A percentile compares a stretch with the other conserved stretches of the same genome.
Conservation (phyloP, 2,888 invertebrate species). For the Platerodrilus igneus region DNA sequence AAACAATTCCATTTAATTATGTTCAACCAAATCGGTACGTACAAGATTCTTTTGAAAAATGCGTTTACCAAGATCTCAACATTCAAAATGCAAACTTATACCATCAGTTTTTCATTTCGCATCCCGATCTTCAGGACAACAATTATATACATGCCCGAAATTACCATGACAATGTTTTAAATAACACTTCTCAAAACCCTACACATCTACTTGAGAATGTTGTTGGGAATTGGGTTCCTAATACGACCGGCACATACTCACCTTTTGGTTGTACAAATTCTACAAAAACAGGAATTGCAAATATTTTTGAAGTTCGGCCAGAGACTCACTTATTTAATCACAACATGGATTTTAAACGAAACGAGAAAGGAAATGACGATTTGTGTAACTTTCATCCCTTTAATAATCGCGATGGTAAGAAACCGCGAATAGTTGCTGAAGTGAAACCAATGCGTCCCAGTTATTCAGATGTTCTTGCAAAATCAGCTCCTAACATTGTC, state of each 20-base stretch:
- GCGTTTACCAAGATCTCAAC: slow-evolving; percentile 11
- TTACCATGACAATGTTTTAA: slow-evolving; percentile 11
- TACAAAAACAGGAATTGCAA: slow-evolving; percentile 36
- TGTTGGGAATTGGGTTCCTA: slow-evolving; percentile 68
- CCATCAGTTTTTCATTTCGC: neutral
- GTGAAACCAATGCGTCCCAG: slow-evolving; percentile 84
- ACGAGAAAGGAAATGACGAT: slow-evolving; percentile 31
- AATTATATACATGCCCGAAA: slow-evolving; percentile 11
- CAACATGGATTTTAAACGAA: slow-evolving; percentile 25
- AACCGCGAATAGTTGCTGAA: slow-evolving; percentile 73
- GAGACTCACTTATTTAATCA: slow-evolving; percentile 21
- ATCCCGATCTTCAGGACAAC: slow-evolving; percentile 6
- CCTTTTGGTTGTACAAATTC: slow-evolving; percentile 64
- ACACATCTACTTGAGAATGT: slow-evolving; percentile 63
- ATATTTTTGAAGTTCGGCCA: slow-evolving; percentile 37
- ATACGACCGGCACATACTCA: slow-evolving; percentile 67
- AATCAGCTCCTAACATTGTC: slow-evolving; percentile 51
- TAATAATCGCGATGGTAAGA: slow-evolving; percentile 53
- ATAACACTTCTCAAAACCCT: slow-evolving; percentile 21
- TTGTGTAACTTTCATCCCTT: slow-evolving; percentile 48
- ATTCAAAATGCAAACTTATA: slow-evolving; percentile 12
- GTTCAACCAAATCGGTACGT: slow-evolving; percentile 23
- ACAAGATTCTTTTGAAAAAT: slow-evolving; percentile 22
- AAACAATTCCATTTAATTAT: slow-evolving; percentile 24
- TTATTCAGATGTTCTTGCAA: slow-evolving; percentile 79